Base-by-base conservation (phyloP, 1,140 invertebrate species). In the Polypedilum pembai region DNA sequence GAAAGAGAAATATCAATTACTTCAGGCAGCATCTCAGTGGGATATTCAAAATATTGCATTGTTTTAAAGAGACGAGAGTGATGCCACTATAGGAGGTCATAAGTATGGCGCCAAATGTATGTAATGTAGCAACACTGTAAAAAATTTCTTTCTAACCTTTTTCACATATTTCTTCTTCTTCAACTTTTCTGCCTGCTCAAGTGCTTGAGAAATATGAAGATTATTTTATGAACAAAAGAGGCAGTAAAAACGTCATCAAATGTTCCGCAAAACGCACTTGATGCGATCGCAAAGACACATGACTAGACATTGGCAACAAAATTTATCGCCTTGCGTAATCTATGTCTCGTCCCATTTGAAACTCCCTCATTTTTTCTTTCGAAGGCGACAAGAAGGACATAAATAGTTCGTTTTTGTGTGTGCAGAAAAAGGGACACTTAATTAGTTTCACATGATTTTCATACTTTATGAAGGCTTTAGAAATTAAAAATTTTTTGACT, bases 401-500 rank as follows among this genome's bases (percentile, higher is more conserved):
- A 69, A 69, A 69, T 69, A 69, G 17, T 8, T 20, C 65, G 18
- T 20, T 33, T 33, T 33, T 33, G 1, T 33, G 1, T 33, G 24
- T 33, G 24, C 24, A 33, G 24, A 33, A 20, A 21, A 21, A 20
- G 65, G 65, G 65, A 69, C 65, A 69, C 8, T 5, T 18, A 69
- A 69, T 69, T 69, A 69, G 65, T 69, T 21, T 69, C 65, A 21
- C 17, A 20, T 20, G 65, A 18, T 69, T 18, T 66, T 66, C 7
- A 66, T 66, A 20, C 1, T 69, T n/a, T 69, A 8, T 69, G 17
- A 18, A 69, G 17, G 17, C 5, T 69, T 21, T 7, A 69, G 10
- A 18, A 69, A 20, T 5, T 69, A 69, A 1, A 20, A 69, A 69
- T 18, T 20, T 8, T 5, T 69, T 69, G n/a, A 82, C 88, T 85